Base-by-base conservation (phyloP, 2,888 invertebrate genomes). In the Cerastis rubricosa region DNA sequence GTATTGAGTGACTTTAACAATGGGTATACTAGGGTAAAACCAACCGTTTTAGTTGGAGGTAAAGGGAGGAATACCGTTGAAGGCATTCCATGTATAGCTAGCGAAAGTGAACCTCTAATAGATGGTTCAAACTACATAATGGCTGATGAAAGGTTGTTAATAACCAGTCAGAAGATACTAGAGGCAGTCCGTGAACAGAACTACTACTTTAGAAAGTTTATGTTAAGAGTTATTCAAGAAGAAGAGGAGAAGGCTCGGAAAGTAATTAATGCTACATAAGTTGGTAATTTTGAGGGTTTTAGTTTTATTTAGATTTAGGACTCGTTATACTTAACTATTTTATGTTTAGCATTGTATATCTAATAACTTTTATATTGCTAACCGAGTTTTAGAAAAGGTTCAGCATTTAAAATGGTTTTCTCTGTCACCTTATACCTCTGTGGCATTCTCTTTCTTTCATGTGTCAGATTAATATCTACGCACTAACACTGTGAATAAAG, bases 131-230 rank as follows among this genome's bases (percentile, higher is more conserved):
- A 73, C 5, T 78, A 86, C 12, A 83, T 87, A 5, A 79, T 90
- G 81, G 87, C 88, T 0, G 95, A 96, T 78, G 95, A 96, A 47
- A 91, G 95, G 12, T 90, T 96, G 14, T 83, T 96, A 17, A 86
- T 93, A 2, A 92, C 91, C 0, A 94, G 84, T 71, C 94, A 95
- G 78, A 95, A 95, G 81, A 96, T 96, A 68, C 79, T 96, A 25
- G 94, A 94, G 80, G 95, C 94, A 19, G 90, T 96, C 0, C 89
- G 85, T 25, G 93, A 96, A n/a, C 96, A 96, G 76, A 96, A 94
- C 17, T 86, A 84, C 51, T 93, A 89, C 80, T 86, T 95, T 65
- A 92, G 85, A 66, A 91, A 90, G 61, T 88, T 88, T 45, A 78
- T 92, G 8, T 89, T 90, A 90, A 89, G 78, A 40, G 76, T 81